These are phyloP conservation scores for Catalaphyllia jardinei DNA, from an alignment of 64 coral and sea anemone genomes.

Conservation along the genomic window DNA sequence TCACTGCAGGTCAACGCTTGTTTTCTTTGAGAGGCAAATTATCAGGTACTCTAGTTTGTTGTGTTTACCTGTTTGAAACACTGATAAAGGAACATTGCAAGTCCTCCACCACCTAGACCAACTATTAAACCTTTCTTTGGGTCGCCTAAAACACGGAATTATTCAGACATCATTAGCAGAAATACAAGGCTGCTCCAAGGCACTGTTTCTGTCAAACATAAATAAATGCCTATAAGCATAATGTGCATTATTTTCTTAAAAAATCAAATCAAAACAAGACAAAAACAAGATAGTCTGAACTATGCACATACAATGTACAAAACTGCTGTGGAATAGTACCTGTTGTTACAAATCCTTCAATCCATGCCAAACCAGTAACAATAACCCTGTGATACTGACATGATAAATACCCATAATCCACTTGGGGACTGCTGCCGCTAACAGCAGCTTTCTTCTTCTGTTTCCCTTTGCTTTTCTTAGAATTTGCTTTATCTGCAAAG, in stretches of 20 bases:
- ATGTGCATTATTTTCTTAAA: no score
- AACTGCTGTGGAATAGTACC: conserved; percentile 20
- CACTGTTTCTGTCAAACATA: no score
- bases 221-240: no score
- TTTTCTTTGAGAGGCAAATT: not conserved
- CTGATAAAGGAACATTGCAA: conserved; percentile 88
- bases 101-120: conserved; percentile 81
- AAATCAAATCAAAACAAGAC: no score
- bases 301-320: no score
- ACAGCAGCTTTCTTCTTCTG: conserved; percentile 37
- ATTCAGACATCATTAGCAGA: no score
- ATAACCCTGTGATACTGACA: conserved; percentile 83
- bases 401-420: conserved; percentile 78
- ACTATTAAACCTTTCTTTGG: conserved; percentile 60
- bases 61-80: conserved; percentile 63
- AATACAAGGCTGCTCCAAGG: no score
- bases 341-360: conserved; percentile 52
- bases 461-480: conserved; percentile 68
- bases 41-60: not conserved
- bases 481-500: conserved; percentile 16
- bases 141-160: not conserved
- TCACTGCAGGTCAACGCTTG: not conserved
- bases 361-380: conserved; percentile 65
- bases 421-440: not conserved
- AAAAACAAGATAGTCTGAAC: no score